Evolutionary conservation across 2,888 invertebrate genomes (phyloP).

Genomic region (Aspidiotus destructor): DNA sequence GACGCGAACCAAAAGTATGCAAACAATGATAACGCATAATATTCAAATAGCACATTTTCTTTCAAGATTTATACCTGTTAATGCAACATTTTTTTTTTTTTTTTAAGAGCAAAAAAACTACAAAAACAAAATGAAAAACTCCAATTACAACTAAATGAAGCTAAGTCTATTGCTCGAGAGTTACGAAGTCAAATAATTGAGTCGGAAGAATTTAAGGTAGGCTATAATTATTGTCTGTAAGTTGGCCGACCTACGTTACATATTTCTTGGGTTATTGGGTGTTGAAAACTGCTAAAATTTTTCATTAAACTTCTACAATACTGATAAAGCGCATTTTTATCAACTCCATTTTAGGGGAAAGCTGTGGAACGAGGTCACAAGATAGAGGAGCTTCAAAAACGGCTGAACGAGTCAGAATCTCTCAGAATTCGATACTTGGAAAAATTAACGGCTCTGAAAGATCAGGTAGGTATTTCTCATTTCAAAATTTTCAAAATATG

Average conservation of each 20-base stretch:
- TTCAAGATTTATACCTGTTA: neutral
- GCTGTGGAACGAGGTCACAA: constrained; percentile 72
- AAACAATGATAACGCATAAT: neutral
- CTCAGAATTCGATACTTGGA: constrained; percentile 63
- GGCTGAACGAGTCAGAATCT: constrained; percentile 69
- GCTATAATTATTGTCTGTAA: neutral
- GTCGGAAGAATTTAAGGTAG: constrained; percentile 72
- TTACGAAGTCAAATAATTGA: constrained; percentile 75
- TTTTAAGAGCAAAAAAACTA: constrained; percentile 60
- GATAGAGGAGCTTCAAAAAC: constrained; percentile 71
- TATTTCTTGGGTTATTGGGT: too few species aligned
- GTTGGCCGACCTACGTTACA: too few species aligned
- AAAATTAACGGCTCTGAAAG: constrained; percentile 61
- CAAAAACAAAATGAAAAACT: constrained; percentile 74
- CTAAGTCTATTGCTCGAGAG: constrained; percentile 70
- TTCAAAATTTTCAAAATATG: neutral
- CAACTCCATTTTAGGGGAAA: constrained; percentile 58
- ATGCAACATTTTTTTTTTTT: neutral
- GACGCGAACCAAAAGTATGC: constrained; percentile 44
- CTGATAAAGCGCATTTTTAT: too few species aligned
- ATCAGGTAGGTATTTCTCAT: constrained; percentile 48
- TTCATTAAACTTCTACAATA: too few species aligned
- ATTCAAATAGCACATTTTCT: neutral
- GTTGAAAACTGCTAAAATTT: too few species aligned
- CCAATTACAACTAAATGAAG: constrained; percentile 66